These are phyloP conservation scores for Drosophila equinoxialis DNA, from an alignment of 1,140 invertebrate species.

Conservation along the genomic window DNA sequence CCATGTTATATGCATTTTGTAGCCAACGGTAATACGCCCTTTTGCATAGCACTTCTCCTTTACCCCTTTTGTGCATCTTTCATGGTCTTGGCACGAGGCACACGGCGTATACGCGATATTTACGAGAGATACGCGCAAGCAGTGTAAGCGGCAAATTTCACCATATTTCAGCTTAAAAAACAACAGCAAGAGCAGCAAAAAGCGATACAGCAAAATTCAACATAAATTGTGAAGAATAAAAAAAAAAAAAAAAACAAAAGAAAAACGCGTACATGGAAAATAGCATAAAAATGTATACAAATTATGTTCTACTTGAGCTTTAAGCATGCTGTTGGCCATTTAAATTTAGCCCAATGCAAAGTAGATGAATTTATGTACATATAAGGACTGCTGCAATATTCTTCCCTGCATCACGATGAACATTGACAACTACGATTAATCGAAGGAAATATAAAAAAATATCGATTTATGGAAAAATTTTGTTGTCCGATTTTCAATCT, in stretches of 20 bases:
- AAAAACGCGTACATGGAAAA: conserved; percentile 6
- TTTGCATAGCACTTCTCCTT: background rate
- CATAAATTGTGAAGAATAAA: background rate
- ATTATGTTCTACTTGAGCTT: conserved; percentile 56
- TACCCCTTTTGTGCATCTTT: background rate
- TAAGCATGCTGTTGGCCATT: conserved; percentile 21
- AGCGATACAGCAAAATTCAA: conserved; percentile 1
- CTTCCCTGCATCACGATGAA: too few species aligned
- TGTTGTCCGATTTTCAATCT: too few species aligned
- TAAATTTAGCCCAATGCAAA: conserved; percentile 14
- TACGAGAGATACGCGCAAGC: conserved; percentile 59
- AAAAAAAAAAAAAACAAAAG: background rate
- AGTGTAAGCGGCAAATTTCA: conserved; percentile 63
- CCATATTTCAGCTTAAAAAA: conserved; percentile 59
- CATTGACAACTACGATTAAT: too few species aligned
- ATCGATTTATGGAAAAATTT: too few species aligned
- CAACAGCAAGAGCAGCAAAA: background rate
- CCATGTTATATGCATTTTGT: conserved; percentile 52
- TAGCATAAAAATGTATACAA: conserved; percentile 50
- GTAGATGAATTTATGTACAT: background rate
- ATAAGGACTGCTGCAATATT: too few species aligned
- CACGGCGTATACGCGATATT: conserved; percentile 64
- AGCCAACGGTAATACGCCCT: conserved; percentile 58
- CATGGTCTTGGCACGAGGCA: conserved; percentile 22
- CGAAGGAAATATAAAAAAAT: too few species aligned